Evolutionary conservation across 2,888 invertebrate genomes (phyloP), one percentile per base, ranked within the genome.

Genomic region (Cantharis rustica): DNA sequence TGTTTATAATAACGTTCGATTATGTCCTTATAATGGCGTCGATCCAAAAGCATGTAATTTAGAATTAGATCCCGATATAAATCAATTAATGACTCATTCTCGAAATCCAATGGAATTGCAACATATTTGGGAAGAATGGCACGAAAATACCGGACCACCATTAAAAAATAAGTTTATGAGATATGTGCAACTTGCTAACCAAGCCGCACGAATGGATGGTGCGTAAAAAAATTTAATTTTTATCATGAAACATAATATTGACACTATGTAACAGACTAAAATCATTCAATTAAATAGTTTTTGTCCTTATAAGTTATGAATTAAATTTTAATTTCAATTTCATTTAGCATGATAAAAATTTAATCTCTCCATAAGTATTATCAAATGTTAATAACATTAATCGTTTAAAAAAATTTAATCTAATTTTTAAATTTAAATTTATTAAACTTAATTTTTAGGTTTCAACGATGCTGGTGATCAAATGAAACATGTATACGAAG

Each of bases 401-500:
- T n/a, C n/a, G n/a, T n/a, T n/a, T n/a, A n/a, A n/a, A n/a, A n/a
- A n/a, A n/a, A n/a, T n/a, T n/a, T n/a, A n/a, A n/a, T n/a, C n/a
- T n/a, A n/a, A n/a, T n/a, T n/a, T n/a, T n/a, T n/a, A n/a, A n/a
- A n/a, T n/a, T n/a, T n/a, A n/a, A n/a, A 47, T 47, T 7, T 47
- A 7, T 9, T 47, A n/a, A n/a, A n/a, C 23, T 23, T n/a, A 17
- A 64, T 15, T 66, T 81, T 16, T 80, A 95, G 95, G 95, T 0
- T 96, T 93, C 85, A 88, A 90, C 10, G 95, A 96, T 84, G 94
- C 94, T 0, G 95, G 96, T 0, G 95, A 95, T 71, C 95, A 95
- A 86, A 95, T 95, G 94, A 89, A 94, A 3, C 91, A 93, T 10
- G 85, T 90, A 0, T 96, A 95, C 86, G 95, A 96, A 81, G 93